phyloP scores from a whole-genome alignment of 2,888 invertebrate genomes.

The Entomobrya proxima region DNA sequence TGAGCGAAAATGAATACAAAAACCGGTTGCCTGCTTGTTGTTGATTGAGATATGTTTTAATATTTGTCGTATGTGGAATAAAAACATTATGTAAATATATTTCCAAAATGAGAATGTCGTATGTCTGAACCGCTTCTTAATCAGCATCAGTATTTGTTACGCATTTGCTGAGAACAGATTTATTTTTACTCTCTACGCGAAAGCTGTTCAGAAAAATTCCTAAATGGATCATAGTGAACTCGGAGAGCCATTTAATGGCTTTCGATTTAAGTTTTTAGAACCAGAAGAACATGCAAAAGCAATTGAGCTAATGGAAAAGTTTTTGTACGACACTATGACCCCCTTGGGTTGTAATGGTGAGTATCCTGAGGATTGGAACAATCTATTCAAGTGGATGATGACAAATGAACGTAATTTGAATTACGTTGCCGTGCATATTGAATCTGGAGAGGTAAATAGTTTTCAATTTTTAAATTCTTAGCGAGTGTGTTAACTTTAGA shows the following conservation, averaged over 20 bases:
- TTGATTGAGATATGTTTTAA: too few relatives aligned
- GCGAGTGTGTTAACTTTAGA: background rate
- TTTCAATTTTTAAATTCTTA: background rate
- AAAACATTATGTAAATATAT: too few relatives aligned
- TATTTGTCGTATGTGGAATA: too few relatives aligned
- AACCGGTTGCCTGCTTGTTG: too few relatives aligned
- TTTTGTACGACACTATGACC: background rate
- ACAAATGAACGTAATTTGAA: constrained; percentile 8
- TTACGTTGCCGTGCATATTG: constrained; percentile 47
- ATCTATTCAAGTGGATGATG: constrained; percentile 44
- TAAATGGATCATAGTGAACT: constrained; percentile 48
- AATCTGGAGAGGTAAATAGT: constrained; percentile 54
- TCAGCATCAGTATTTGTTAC: too few relatives aligned
- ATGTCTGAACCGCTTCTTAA: too few relatives aligned
- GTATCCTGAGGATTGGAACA: constrained; percentile 24
- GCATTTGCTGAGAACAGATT: background rate
- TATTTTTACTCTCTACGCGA: too few relatives aligned
- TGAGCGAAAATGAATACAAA: too few relatives aligned
- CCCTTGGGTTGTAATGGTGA: constrained; percentile 29
- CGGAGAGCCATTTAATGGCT: constrained; percentile 1
- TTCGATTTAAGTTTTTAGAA: constrained; percentile 49
- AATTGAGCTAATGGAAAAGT: constrained; percentile 16
- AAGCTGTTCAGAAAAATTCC: background rate
- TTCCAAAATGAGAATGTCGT: too few relatives aligned
- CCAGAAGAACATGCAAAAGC: constrained; percentile 41